A percentile compares a stretch with the other conserved stretches of the same genome.
These are phyloP conservation scores for Drosophila mulleri DNA, from an alignment of 2,888 invertebrate species.

Conservation along the genomic window DNA sequence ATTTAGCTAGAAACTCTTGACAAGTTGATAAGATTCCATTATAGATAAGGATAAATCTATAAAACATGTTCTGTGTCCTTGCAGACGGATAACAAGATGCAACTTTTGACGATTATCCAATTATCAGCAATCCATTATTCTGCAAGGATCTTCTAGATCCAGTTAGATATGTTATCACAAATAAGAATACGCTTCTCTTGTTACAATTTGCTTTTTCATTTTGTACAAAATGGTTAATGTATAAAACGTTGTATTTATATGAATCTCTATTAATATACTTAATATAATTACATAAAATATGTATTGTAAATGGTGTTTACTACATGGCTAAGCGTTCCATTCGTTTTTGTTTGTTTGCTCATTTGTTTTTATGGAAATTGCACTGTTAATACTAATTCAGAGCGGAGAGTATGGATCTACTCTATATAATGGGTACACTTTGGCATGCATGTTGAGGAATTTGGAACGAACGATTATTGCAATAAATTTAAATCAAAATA, in stretches of 20 bases:
- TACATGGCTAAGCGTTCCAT: slow-evolving; percentile 56
- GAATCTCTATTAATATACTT: slow-evolving; percentile 57
- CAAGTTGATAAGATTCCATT: neutral
- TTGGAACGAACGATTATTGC: slow-evolving; percentile 38
- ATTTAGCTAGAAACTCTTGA: slow-evolving; percentile 1
- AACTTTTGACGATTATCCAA: too few species aligned
- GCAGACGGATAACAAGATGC: too few species aligned
- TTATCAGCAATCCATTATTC: neutral
- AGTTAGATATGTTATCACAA: slow-evolving; percentile 31
- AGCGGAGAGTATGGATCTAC: slow-evolving; percentile 27
- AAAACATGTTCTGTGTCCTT: neutral
- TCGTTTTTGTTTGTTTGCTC: slow-evolving; percentile 34
- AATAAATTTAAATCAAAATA: slow-evolving; percentile 3
- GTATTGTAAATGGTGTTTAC: slow-evolving; percentile 55
- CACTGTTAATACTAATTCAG: slow-evolving; percentile 72
- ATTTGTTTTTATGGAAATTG: slow-evolving; percentile 52
- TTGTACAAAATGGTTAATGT: slow-evolving; percentile 71
- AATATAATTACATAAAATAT: slow-evolving; percentile 66
- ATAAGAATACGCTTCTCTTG: slow-evolving; percentile 65
- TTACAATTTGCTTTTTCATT: slow-evolving; percentile 46
- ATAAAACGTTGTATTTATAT: slow-evolving; percentile 72
- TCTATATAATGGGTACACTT: slow-evolving; percentile 62
- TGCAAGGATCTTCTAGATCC: slow-evolving; percentile 33
- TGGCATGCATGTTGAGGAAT: slow-evolving; percentile 64
- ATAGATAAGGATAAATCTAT: neutral